A percentile compares a stretch with the other conserved stretches of the same genome.
phyloP scores from a whole-genome alignment of 1,140 invertebrate genomes.

The Trichoplusia ni region DNA sequence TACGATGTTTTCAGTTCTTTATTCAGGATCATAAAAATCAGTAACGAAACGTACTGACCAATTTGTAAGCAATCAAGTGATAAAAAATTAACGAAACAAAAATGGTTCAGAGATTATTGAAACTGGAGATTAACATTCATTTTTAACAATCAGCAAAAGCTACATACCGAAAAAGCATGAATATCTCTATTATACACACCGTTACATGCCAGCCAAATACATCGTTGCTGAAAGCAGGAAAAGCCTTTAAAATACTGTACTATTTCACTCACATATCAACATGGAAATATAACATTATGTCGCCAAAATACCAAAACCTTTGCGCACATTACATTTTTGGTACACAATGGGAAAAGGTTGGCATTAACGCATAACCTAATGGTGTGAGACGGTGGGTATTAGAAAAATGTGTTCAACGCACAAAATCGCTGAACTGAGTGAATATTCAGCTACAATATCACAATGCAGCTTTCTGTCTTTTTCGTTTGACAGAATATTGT shows the following conservation, averaged over 20 bases:
- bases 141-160: too few relatives aligned
- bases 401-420: constrained; percentile 27
- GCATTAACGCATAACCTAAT: constrained; percentile 29
- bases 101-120: too few relatives aligned
- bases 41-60: too few relatives aligned
- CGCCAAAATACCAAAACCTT: constrained; percentile 6
- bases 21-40: too few relatives aligned
- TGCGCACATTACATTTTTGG: constrained; percentile 5
- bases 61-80: too few relatives aligned
- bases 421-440: constrained; percentile 27
- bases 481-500: neutral
- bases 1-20: too few relatives aligned
- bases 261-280: constrained; percentile 17
- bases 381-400: constrained; percentile 25
- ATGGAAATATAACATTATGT: constrained; percentile 24
- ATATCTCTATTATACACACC: neutral
- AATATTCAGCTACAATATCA: constrained; percentile 22
- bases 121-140: too few relatives aligned
- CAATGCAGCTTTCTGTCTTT: neutral
- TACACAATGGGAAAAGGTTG: constrained; percentile 31
- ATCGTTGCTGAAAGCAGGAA: constrained; percentile 9
- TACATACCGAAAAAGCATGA: too few relatives aligned
- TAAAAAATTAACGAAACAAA: too few relatives aligned
- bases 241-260: constrained; percentile 1
- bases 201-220: constrained; percentile 4